A percentile compares a stretch with the other conserved stretches of the same genome.
Evolutionary conservation across 2,888 invertebrate species (phyloP).

Genomic region (Scelioninae gen. 2): DNA sequence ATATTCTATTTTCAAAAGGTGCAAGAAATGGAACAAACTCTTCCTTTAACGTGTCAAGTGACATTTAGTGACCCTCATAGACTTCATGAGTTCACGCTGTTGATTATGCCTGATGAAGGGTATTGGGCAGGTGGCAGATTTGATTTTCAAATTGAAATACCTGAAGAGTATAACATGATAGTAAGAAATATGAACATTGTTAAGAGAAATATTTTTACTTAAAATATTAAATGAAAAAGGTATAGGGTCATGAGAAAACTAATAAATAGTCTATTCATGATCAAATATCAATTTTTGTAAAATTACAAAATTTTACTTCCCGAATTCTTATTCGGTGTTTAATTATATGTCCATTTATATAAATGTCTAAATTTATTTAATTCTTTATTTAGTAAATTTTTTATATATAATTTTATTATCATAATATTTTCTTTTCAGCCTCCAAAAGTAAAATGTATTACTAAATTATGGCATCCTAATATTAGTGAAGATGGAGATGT

Average conservation of each 20-base stretch:
- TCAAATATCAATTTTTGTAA: too few relatives aligned
- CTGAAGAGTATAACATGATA: slow-evolving; percentile 97
- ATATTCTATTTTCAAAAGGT: slow-evolving; percentile 74
- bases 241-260: too few relatives aligned
- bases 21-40: slow-evolving; percentile 89
- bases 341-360: too few relatives aligned
- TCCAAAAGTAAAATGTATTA: slow-evolving; percentile 91
- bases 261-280: too few relatives aligned
- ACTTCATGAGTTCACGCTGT: slow-evolving; percentile 87
- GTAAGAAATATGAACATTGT: too few relatives aligned
- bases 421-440: slow-evolving; percentile 79
- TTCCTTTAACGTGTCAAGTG: slow-evolving; percentile 87
- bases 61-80: slow-evolving; percentile 89
- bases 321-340: too few relatives aligned
- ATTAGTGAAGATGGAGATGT: slow-evolving; percentile 95
- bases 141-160: slow-evolving; percentile 89
- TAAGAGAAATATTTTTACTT: too few relatives aligned
- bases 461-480: slow-evolving; percentile 97
- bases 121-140: slow-evolving; percentile 93
- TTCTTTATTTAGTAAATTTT: too few relatives aligned
- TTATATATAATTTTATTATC: too few relatives aligned
- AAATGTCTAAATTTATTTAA: too few relatives aligned
- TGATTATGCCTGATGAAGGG: slow-evolving; percentile 90
- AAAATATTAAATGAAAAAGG: too few relatives aligned
- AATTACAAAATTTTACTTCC: too few relatives aligned